Conservation (phyloP, 2,888 invertebrate genomes). For the Imbricaverruca yamaguchii region DNA sequence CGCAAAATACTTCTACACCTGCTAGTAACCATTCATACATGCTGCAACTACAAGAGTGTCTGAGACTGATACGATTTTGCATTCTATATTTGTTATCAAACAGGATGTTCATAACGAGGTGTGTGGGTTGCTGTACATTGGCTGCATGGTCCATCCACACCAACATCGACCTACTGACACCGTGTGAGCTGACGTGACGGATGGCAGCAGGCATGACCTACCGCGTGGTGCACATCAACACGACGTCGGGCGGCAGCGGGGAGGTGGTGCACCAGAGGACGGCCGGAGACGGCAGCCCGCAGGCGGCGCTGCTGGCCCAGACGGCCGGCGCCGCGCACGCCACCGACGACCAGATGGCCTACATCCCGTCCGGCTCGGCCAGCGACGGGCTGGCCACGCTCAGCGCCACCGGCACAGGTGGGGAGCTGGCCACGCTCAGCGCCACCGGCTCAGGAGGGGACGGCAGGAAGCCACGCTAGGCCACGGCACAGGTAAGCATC, state of each 20-base stretch:
- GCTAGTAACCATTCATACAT: too few species aligned
- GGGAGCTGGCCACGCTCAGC: neutral
- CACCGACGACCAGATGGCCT: conserved; percentile 11
- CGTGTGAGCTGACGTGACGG: neutral
- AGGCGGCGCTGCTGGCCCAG: neutral
- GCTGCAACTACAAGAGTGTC: too few species aligned
- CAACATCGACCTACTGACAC: neutral
- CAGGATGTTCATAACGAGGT: neutral
- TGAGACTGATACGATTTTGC: too few species aligned
- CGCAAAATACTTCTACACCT: too few species aligned
- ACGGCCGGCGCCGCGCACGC: neutral
- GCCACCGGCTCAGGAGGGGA: too few species aligned
- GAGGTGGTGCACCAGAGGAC: neutral
- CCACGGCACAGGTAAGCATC: too few species aligned
- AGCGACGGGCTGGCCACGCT: neutral
- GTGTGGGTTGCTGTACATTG: neutral
- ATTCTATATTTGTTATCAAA: too few species aligned
- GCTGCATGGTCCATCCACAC: neutral
- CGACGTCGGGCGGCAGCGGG: conserved; percentile 10
- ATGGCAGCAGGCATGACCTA: conserved; percentile 4
- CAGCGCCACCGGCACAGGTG: neutral
- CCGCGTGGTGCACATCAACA: conserved; percentile 23
- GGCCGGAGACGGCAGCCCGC: neutral
- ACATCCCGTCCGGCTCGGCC: neutral
- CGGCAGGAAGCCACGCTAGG: too few species aligned